Base-by-base conservation (phyloP, 2,797 vertebrate genomes). In the Gephyroberyx darwinii region DNA sequence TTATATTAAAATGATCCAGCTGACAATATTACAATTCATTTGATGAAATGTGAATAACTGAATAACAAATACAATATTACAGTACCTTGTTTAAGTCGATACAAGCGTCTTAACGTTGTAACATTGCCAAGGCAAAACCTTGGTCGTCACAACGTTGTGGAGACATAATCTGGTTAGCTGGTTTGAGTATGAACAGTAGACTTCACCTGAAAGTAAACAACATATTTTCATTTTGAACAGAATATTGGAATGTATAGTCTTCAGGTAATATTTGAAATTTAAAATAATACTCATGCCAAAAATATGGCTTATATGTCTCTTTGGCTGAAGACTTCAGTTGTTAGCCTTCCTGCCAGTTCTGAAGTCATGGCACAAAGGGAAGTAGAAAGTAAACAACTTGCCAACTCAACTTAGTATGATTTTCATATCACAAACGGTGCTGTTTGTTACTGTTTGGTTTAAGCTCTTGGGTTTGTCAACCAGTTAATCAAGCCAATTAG, bases 401-500 rank as follows among this genome's bases (percentile, higher is more conserved):
- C 74, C 61, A 80, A 20, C 55, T 48, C 30, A 45, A 61, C 65
- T 76, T 43, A 30, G 72, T 31, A 35, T 74, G 52, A 78, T 77
- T 81, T 78, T 79, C 52, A 56, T 65, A 82, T 71, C 20, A 59
- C 54, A 65, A 83, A 80, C 79, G 47, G 70, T 75, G 61, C 57
- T 74, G 62, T 59, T 73, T 35, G 22, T 39, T 43, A 37, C 16
- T 30, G 67, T 83, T 86, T 77, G 66, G 43, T 85, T 87, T 66
- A 58, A 69, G 66, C 54, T 65, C 61, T 54, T 50, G 16, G 41
- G 65, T 78, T 86, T 84, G 78, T 82, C 71, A 75, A 65, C 65
- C 71, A 19, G 26, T 78, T 78, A 89, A 87, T 88, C 82, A 80
- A 55, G 41, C 75, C 57, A 39, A 45, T 79, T 76, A 76, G 64